Evolutionary conservation across 2,797 vertebrate species (phyloP).

Genomic region (Rallus crepitans): DNA sequence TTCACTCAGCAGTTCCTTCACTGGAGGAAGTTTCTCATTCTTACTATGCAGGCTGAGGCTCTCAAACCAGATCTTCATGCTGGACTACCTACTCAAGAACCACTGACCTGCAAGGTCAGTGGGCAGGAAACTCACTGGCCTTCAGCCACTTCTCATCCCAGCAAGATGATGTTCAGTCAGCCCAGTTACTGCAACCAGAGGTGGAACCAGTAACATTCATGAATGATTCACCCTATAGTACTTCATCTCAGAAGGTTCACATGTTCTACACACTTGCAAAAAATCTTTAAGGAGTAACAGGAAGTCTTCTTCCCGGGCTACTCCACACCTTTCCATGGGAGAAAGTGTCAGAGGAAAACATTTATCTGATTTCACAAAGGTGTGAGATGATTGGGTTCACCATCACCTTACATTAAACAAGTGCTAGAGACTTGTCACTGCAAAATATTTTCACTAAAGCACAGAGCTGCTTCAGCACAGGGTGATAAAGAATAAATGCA

Average conservation of each 20-base stretch:
- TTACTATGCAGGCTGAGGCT: background rate
- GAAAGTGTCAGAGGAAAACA: background rate
- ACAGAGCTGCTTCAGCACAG: background rate
- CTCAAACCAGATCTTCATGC: rapidly evolving
- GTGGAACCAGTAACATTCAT: background rate
- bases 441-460: background rate
- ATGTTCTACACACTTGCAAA: background rate
- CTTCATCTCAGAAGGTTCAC: background rate
- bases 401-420: background rate
- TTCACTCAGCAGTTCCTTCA: background rate
- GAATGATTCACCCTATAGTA: background rate
- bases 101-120: rapidly evolving
- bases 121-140: background rate
- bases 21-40: background rate
- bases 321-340: too few species aligned
- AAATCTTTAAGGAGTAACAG: rapidly evolving
- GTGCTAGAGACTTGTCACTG: rapidly evolving
- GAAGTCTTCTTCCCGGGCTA: background rate
- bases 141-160: background rate
- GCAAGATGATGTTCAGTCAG: background rate
- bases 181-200: background rate
- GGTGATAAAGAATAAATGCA: background rate
- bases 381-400: background rate
- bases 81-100: background rate
- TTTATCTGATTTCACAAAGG: background rate